These are phyloP conservation scores for Maccullochella peelii DNA, from an alignment of 2,113 vertebrate genomes.

Conservation along the genomic window DNA sequence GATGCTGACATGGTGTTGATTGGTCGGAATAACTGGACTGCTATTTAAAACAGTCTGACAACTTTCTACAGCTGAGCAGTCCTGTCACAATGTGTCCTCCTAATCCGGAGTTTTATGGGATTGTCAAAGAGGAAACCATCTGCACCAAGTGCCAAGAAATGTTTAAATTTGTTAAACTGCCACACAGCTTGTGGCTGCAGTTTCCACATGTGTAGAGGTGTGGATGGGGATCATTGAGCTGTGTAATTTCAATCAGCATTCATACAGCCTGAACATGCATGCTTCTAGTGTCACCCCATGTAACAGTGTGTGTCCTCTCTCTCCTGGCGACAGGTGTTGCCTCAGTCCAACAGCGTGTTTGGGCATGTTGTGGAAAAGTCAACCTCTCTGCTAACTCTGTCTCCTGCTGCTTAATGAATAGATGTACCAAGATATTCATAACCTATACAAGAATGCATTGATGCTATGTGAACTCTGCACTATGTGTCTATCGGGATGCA, in stretches of 20 bases:
- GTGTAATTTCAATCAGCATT: constrained; percentile 57
- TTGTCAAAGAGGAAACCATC: constrained; percentile 7
- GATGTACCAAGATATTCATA: not conserved
- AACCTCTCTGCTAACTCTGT: not conserved
- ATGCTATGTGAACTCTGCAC: not conserved
- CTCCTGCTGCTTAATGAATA: not conserved
- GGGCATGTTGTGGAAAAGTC: not conserved
- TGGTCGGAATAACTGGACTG: constrained; percentile 1
- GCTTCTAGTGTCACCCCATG: not conserved
- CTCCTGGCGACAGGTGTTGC: constrained; percentile 14
- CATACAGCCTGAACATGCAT: not conserved
- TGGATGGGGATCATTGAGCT: constrained; percentile 43
- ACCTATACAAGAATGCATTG: not conserved
- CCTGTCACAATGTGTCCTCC: not conserved
- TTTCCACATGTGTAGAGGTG: constrained; percentile 41
- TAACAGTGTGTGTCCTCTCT: not conserved
- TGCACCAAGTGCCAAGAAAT: constrained; percentile 8
- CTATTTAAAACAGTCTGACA: constrained; percentile 31
- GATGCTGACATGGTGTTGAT: constrained; percentile 12
- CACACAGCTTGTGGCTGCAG: constrained; percentile 16
- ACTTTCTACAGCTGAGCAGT: constrained; percentile 15
- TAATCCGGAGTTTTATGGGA: not conserved
- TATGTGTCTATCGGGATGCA: not conserved
- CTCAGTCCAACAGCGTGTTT: not conserved
- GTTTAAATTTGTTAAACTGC: constrained; percentile 38